Evolutionary conservation across 2,797 vertebrate genomes (phyloP).

Genomic region (Neosalanx taihuensis): DNA sequence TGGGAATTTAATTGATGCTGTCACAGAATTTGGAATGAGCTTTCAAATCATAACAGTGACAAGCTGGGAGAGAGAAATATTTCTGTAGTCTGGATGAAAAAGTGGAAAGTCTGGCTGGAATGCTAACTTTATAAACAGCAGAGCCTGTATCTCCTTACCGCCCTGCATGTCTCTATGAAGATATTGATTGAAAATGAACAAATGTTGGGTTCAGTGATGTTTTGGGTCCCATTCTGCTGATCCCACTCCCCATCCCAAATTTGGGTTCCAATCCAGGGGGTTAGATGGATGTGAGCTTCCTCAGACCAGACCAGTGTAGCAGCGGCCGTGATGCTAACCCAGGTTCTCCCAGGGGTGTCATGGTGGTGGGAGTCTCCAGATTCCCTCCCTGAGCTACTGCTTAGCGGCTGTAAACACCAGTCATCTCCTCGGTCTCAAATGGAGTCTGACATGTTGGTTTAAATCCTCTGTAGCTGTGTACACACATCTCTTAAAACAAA

Average conservation of each 20-base stretch:
- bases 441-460: conserved; percentile 8
- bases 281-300: too few relatives aligned
- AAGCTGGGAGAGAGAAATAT: conserved; percentile 53
- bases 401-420: conserved; percentile 10
- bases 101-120: too few relatives aligned
- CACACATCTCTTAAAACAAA: background rate
- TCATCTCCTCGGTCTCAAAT: conserved; percentile 2
- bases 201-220: too few relatives aligned
- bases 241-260: too few relatives aligned
- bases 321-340: background rate
- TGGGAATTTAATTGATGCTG: conserved; percentile 74
- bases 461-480: background rate
- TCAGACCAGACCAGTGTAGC: too few relatives aligned
- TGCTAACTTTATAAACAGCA: too few relatives aligned
- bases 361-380: conserved; percentile 5
- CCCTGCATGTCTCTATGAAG: too few relatives aligned
- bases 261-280: too few relatives aligned
- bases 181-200: too few relatives aligned
- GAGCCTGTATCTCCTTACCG: too few relatives aligned
- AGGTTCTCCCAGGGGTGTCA: background rate
- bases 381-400: conserved; percentile 12
- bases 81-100: conserved; percentile 4
- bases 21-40: conserved; percentile 67
- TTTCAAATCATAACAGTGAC: conserved; percentile 67
- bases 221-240: too few relatives aligned